These are phyloP conservation scores for Paedocypris micromegethes DNA, from an alignment of 2,797 vertebrate genomes.

Conservation along the genomic window DNA sequence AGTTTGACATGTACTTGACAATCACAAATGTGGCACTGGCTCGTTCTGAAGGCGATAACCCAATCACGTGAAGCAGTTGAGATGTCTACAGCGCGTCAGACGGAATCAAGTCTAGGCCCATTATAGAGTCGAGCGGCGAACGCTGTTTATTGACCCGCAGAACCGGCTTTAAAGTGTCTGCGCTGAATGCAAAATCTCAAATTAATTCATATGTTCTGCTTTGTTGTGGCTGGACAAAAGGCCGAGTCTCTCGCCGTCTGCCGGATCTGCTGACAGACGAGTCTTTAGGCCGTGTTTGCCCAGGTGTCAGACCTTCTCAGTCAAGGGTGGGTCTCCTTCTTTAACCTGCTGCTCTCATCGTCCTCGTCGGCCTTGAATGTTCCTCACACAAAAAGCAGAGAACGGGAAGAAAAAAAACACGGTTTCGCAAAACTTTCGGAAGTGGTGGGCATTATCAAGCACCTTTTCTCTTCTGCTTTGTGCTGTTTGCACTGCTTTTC, in stretches of 20 bases:
- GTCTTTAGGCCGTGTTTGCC: slow-evolving; percentile 76
- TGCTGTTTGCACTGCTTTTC: slow-evolving; percentile 44
- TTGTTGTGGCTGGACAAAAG: slow-evolving; percentile 71
- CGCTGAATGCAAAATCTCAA: slow-evolving; percentile 74
- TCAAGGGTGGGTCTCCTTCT: slow-evolving; percentile 64
- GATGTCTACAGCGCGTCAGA: slow-evolving; percentile 49
- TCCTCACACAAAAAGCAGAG: slow-evolving; percentile 21
- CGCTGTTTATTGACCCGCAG: slow-evolving; percentile 65
- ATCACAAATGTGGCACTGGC: too few species aligned
- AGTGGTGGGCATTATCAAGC: slow-evolving; percentile 33
- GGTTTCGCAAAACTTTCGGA: slow-evolving; percentile 38
- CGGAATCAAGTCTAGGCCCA: slow-evolving; percentile 61
- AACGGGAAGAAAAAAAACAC: slow-evolving; percentile 16
- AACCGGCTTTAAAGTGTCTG: slow-evolving; percentile 65
- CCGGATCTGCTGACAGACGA: slow-evolving; percentile 75
- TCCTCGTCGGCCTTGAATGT: slow-evolving; percentile 45
- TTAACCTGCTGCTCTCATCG: slow-evolving; percentile 62
- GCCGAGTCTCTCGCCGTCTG: slow-evolving; percentile 68
- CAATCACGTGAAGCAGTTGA: slow-evolving; percentile 52
- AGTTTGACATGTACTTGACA: too few species aligned
- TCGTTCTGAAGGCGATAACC: too few species aligned
- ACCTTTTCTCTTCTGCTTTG: slow-evolving; percentile 20
- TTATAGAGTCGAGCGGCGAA: slow-evolving; percentile 62
- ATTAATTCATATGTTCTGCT: slow-evolving; percentile 75
- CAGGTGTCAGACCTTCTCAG: slow-evolving; percentile 79